These are phyloP conservation scores for Actinia equina DNA, from an alignment of 64 coral and sea anemone genomes.

Conservation along the genomic window DNA sequence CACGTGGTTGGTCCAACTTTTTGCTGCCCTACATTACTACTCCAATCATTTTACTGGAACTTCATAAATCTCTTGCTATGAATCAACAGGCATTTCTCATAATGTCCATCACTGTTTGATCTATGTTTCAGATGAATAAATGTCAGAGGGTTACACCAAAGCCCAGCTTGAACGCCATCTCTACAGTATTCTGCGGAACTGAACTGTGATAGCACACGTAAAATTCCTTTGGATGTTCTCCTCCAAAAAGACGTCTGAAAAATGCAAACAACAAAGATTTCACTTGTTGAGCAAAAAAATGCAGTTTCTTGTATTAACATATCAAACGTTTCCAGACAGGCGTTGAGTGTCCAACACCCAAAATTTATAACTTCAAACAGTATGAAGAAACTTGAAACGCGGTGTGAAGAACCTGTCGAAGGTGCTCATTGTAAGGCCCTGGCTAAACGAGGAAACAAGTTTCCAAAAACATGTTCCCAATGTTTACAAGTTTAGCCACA, in stretches of 20 bases:
- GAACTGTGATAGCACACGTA: conserved; percentile 90
- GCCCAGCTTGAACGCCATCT: conserved; percentile 93
- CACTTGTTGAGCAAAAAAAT: background rate
- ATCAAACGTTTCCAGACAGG: background rate
- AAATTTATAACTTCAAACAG: background rate
- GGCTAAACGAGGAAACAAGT: too few species aligned
- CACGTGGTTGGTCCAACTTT: too few species aligned
- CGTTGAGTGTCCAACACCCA: background rate
- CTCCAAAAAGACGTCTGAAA: conserved; percentile 72
- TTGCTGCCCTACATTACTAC: too few species aligned
- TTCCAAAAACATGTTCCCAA: too few species aligned
- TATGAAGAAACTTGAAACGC: too few species aligned
- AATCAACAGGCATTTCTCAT: too few species aligned
- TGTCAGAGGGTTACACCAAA: conserved; percentile 39
- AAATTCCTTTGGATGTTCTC: conserved; percentile 65
- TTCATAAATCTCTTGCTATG: background rate
- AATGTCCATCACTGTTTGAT: too few species aligned
- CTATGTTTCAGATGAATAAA: background rate
- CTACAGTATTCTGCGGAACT: conserved; percentile 74
- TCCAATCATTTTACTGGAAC: background rate
- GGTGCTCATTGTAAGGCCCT: background rate
- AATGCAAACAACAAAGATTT: background rate
- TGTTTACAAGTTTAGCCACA: too few species aligned
- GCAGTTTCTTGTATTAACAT: background rate
- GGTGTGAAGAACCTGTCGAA: background rate